Evolutionary conservation across 1,140 invertebrate genomes (phyloP), one percentile per base, ranked within the genome.

Genomic region (Tetramorium simillimum): DNA sequence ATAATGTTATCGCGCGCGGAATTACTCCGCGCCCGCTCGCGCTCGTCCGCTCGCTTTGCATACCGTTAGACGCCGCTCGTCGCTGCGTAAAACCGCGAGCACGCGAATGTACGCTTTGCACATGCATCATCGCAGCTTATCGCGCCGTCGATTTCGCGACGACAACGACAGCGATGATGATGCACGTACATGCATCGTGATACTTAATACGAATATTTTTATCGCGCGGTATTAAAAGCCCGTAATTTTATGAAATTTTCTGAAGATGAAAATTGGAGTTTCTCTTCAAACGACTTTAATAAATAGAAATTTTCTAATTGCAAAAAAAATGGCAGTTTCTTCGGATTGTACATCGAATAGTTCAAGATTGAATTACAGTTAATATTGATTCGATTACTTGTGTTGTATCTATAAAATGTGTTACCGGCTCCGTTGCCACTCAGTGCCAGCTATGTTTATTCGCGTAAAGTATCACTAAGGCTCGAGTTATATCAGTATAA

Each of bases 81-180:
- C 49, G 69, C 43, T 24, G 78, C 80, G 80, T 89, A 77, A 88
- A 88, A 85, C 86, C 56, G 53, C 69, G 69, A 60, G 80, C 88
- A 82, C 77, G 85, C 85, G 72, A 82, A 73, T 86, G 46, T n/a
- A 49, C 73, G 69, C 73, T 81, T 81, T 63, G 70, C 85, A 89
- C 84, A 69, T 56, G 73, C 87, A 62, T 89, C 73, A 49, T 86
- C 46, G 82, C 65, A 24, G 62, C 51, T 46, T 89, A 90, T 90
- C 89, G 88, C 33, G 5, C 43, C 70, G 60, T 86, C 70, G 77
- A 89, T 89, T 70, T 70, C 69, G n/a, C 80, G 21, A 84, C 53
- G 18, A 46, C 69, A 24, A 75, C 80, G 40, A 49, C 51, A 40
- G n/a, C 53, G 53, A 73, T 18, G 40, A 82, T 37, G 24, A 84